phyloP scores from a whole-genome alignment of 2,888 invertebrate genomes.

The Cheilosia soror region DNA sequence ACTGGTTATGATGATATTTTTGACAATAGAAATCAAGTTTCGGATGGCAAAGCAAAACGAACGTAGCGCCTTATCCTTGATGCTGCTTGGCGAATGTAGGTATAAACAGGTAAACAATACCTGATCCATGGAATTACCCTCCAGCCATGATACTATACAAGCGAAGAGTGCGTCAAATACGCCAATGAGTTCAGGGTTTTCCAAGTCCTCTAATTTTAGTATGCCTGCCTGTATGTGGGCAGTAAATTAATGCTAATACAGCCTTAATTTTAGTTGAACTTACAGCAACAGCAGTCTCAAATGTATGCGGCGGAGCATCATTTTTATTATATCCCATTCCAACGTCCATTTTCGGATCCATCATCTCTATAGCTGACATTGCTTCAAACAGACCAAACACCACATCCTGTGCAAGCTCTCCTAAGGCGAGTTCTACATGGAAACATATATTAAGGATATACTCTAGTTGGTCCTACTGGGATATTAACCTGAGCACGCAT shows the following conservation, averaged over 20 bases:
- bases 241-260: neutral
- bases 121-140: constrained; percentile 98
- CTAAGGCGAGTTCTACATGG: constrained; percentile 89
- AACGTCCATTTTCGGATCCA: constrained; percentile 99
- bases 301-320: constrained; percentile 92
- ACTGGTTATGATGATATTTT: constrained; percentile 94
- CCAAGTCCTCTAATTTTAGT: constrained; percentile 90
- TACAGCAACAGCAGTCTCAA: constrained; percentile 93
- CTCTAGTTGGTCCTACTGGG: no score
- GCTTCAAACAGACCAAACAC: constrained; percentile 97
- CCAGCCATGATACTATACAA: constrained; percentile 98
- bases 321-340: constrained; percentile 98
- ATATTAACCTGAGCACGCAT: constrained; percentile 85
- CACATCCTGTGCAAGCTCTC: constrained; percentile 96
- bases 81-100: constrained; percentile 94
- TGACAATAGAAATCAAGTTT: constrained; percentile 94
- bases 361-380: constrained; percentile 99
- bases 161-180: constrained; percentile 97
- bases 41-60: constrained; percentile 94
- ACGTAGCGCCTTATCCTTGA: constrained; percentile 92
- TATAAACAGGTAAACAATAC: constrained; percentile 98
- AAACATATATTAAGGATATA: neutral
- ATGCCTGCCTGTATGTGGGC: constrained; percentile 86
- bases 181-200: constrained; percentile 92
- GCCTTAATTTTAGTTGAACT: constrained; percentile 65